phyloP scores from a whole-genome alignment of 1,140 invertebrate genomes.

The Ceratosolen solmsi region DNA sequence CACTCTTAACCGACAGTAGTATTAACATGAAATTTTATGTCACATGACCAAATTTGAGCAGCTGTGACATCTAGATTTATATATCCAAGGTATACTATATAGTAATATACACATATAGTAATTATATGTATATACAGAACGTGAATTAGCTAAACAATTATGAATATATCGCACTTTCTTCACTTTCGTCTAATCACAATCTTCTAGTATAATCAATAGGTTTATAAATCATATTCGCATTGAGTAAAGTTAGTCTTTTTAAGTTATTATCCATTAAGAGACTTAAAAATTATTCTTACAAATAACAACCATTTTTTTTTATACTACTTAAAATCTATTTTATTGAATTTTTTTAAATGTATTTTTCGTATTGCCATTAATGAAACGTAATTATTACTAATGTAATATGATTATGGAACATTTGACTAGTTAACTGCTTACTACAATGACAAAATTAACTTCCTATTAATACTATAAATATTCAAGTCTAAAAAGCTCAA shows the following conservation, averaged over 20 bases:
- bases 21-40: slow-evolving; percentile 16
- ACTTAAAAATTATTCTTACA: slow-evolving; percentile 34
- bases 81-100: slow-evolving; percentile 34
- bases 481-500: slow-evolving; percentile 27
- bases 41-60: slow-evolving; percentile 55
- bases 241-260: not conserved
- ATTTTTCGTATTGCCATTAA: not conserved
- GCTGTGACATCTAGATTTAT: slow-evolving; percentile 50
- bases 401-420: not conserved
- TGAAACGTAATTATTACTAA: not conserved
- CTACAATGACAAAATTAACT: slow-evolving; percentile 22
- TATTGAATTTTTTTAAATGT: not conserved
- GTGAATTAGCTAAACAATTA: slow-evolving; percentile 22
- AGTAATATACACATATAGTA: slow-evolving; percentile 42
- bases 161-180: not conserved
- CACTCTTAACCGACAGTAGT: not conserved
- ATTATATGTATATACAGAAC: slow-evolving; percentile 47
- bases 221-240: not conserved
- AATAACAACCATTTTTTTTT: slow-evolving; percentile 15
- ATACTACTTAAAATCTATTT: not conserved
- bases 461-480: not conserved
- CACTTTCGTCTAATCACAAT: slow-evolving; percentile 12
- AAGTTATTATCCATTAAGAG: slow-evolving; percentile 15
- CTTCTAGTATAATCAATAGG: not conserved
- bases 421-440: not conserved